Conservation (phyloP, 2,888 invertebrate species). For the Ischnura elegans region DNA sequence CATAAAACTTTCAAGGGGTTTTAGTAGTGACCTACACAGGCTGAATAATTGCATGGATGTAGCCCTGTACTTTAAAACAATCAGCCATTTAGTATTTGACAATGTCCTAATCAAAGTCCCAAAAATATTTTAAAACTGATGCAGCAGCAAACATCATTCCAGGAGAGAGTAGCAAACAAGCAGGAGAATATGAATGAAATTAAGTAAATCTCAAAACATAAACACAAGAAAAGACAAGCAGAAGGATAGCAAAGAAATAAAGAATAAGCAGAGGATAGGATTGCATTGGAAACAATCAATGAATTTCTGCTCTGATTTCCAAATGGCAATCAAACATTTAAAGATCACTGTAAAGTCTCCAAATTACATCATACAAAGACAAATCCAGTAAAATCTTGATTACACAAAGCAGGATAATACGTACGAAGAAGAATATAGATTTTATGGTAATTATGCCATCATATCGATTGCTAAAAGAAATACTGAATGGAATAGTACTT, state of each 20-base stretch:
- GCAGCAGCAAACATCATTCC: neutral
- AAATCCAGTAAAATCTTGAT: no score
- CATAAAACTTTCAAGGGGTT: no score
- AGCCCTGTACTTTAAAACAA: neutral
- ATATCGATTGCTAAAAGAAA: no score
- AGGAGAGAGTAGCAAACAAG: neutral
- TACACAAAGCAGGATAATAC: no score
- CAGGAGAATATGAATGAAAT: neutral
- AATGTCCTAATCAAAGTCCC: neutral
- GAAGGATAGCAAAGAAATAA: neutral
- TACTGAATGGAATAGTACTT: no score
- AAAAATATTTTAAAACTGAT: neutral
- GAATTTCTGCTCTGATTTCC: neutral
- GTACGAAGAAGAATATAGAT: no score
- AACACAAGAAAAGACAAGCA: neutral
- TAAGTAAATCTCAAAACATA: neutral
- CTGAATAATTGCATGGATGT: neutral
- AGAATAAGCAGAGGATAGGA: neutral
- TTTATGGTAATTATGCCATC: no score
- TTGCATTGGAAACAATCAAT: neutral
- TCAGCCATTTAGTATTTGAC: neutral
- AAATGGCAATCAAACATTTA: neutral
- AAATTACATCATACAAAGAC: neutral
- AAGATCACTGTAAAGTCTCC: neutral
- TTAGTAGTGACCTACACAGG: neutral